These are phyloP conservation scores for Melanostoma mellinum DNA, from an alignment of 2,888 invertebrate genomes.

Conservation along the genomic window DNA sequence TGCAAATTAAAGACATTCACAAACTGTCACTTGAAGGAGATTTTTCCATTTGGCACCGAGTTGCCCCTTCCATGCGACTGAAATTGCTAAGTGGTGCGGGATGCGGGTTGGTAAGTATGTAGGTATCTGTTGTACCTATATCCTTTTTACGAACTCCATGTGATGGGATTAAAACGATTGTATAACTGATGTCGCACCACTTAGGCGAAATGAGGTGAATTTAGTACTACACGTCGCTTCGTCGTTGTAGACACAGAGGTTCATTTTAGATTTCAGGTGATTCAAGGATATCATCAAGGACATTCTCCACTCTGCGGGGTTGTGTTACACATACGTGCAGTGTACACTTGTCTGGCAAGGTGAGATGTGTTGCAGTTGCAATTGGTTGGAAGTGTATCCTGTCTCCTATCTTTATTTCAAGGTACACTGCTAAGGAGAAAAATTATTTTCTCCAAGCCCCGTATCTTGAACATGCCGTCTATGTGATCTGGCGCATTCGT, in stretches of 20 bases:
- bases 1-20: conserved; percentile 62
- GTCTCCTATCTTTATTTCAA: conserved; percentile 1
- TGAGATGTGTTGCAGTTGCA: conserved; percentile 42
- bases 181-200: conserved; percentile 67
- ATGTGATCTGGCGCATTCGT: conserved; percentile 61
- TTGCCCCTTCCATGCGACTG: conserved; percentile 14
- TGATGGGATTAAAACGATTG: conserved; percentile 47
- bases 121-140: not conserved
- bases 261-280: conserved; percentile 40
- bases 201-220: conserved; percentile 60
- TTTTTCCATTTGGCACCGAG: conserved; percentile 33
- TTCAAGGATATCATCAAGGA: conserved; percentile 53
- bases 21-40: conserved; percentile 29
- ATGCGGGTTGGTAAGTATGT: not conserved
- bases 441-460: conserved; percentile 31
- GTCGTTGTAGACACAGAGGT: conserved; percentile 22
- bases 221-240: conserved; percentile 44
- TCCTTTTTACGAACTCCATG: conserved; percentile 14
- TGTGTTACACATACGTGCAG: conserved; percentile 51
- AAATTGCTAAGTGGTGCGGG: not conserved
- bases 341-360: conserved; percentile 13
- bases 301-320: not conserved
- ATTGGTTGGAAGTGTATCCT: conserved; percentile 34
- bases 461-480: conserved; percentile 30
- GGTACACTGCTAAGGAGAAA: conserved; percentile 21